Base-by-base conservation (phyloP, 1,140 invertebrate genomes). In the Drosophila jambulina region DNA sequence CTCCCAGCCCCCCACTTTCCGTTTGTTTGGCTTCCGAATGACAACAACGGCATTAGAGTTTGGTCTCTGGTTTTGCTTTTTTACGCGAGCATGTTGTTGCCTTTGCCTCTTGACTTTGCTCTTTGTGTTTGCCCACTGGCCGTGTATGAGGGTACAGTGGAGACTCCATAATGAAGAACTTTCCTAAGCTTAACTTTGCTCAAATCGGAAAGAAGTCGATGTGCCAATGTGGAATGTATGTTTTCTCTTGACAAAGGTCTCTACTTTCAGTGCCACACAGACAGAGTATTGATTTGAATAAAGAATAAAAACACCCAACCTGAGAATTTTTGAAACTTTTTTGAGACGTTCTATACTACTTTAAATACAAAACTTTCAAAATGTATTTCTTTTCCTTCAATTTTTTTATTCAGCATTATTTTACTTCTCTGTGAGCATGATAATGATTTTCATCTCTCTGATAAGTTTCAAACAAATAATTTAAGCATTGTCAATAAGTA, bases 1-100 rank as follows among this genome's bases (percentile, higher is more conserved):
- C 58, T 48, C 32, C 36, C 42, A 29, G 27, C 42, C 42, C 58
- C 42, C 56, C 58, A 27, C 68, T 21, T 51, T 43, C 59, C 75
- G 75, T 82, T 85, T 81, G 75, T 76, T 86, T 87, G 83, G 71
- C 83, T 82, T 87, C 82, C 69, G 82, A 77, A 56, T 40, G 56
- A 74, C 77, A 80, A 53, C 51, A 40, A 13, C 51, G 34, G 17
- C 32, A 19, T 8, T 29, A 23, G 27, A 72, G 68, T 65, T 59
- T 8, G 40, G 23, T 56, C 56, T 65, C 75, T 56, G 29, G 42
- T 49, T 75, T 63, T 48, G 62, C n/a, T 75, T 69, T 80, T 67
- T 48, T 62, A 51, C 27, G 21, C 53, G 53, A 54, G 53, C 34
- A n/a, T 54, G 53, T 72, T 75, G 78, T 79, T 86, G 82, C 71